Percentiles rank a stretch among this genome's conserved stretches.
phyloP scores from a whole-genome alignment of 92 coral and sea anemone species.

The Palythoa heliodiscus region DNA sequence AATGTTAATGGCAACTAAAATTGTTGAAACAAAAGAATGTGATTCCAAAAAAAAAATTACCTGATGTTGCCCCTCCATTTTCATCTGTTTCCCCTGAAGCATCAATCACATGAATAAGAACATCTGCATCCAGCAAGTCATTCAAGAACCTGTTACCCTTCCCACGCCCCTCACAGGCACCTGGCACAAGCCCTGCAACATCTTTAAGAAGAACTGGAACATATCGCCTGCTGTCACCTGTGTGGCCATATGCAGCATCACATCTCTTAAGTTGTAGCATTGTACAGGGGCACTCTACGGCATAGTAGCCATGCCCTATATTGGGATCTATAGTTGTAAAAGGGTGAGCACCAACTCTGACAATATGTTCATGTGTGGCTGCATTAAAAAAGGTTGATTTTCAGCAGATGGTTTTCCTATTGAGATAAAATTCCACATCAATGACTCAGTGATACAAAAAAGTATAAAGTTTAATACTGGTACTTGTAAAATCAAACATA shows the following conservation, averaged over 20 bases:
- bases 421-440: neutral
- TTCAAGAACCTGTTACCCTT: slow-evolving; percentile 80
- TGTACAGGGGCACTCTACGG: slow-evolving; percentile 77
- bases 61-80: slow-evolving; percentile 76
- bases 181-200: slow-evolving; percentile 87
- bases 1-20: no score
- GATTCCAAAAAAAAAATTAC: slow-evolving; percentile 46
- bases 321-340: slow-evolving; percentile 89
- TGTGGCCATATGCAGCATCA: slow-evolving; percentile 75
- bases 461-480: no score
- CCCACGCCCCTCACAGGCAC: slow-evolving; percentile 89
- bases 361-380: slow-evolving; percentile 76
- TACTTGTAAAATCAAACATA: no score
- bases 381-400: neutral
- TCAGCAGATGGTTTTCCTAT: slow-evolving; percentile 90
- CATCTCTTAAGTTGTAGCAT: slow-evolving; percentile 51
- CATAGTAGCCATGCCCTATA: slow-evolving; percentile 73
- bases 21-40: no score
- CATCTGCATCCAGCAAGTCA: slow-evolving; percentile 89
- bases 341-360: slow-evolving; percentile 81
- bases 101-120: slow-evolving; percentile 82
- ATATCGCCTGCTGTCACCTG: slow-evolving; percentile 65
- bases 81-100: slow-evolving; percentile 87
- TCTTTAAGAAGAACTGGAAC: slow-evolving; percentile 82
- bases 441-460: no score